phyloP scores from a whole-genome alignment of 2,888 invertebrate species.

The Ryuthela nishihirai region DNA sequence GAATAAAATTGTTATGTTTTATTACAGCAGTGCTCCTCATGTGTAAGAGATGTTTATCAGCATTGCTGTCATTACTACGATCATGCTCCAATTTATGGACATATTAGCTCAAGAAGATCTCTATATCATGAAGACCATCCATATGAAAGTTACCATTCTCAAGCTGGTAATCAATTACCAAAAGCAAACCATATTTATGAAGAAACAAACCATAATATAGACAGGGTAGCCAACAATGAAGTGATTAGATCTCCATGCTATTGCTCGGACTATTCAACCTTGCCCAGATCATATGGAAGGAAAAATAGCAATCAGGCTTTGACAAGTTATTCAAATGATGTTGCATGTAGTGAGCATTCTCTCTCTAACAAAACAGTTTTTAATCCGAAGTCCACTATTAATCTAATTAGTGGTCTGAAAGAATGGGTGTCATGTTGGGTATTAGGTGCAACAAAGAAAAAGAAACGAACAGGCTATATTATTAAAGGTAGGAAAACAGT shows the following conservation, averaged over 20 bases:
- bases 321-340: too few relatives aligned
- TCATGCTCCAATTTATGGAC: constrained; percentile 24
- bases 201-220: too few relatives aligned
- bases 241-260: too few relatives aligned
- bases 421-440: constrained; percentile 27
- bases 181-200: too few relatives aligned
- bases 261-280: too few relatives aligned
- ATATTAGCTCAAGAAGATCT: constrained; percentile 16
- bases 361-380: too few relatives aligned
- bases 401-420: constrained; percentile 18
- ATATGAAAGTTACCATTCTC: constrained; percentile 23
- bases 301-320: too few relatives aligned
- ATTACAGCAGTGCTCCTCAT: constrained; percentile 17
- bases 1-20: background rate
- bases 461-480: constrained; percentile 5
- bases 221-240: too few relatives aligned
- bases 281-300: too few relatives aligned
- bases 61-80: constrained; percentile 2
- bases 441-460: constrained; percentile 13
- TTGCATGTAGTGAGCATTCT: too few relatives aligned
- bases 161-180: too few relatives aligned
- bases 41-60: constrained; percentile 10
- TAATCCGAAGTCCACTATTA: constrained; percentile 14
- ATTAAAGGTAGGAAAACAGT: constrained; percentile 21
- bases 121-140: constrained; percentile 21